Base-by-base conservation (phyloP, 2,888 invertebrate genomes). In the Yponomeuta evonymella region DNA sequence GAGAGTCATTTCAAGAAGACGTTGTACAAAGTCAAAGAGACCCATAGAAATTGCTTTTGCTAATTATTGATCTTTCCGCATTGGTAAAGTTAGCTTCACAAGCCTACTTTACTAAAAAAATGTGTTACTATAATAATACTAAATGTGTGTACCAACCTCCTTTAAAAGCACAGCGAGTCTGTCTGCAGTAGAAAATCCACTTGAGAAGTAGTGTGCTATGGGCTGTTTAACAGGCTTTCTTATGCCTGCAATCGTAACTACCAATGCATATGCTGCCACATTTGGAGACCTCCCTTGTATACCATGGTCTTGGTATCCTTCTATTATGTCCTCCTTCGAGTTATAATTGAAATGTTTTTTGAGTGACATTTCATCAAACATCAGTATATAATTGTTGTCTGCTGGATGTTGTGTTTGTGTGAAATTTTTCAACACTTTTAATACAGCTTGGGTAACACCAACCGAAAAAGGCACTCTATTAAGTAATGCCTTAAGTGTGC, bases 91-190 rank as follows among this genome's bases (percentile, higher is more conserved):
- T n/a, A n/a, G n/a, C n/a, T n/a, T n/a, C n/a, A n/a, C n/a, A n/a
- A n/a, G n/a, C n/a, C n/a, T n/a, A n/a, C n/a, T n/a, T n/a, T n/a
- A n/a, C n/a, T n/a, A n/a, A n/a, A n/a, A n/a, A n/a, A n/a, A n/a
- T n/a, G n/a, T n/a, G n/a, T n/a, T n/a, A n/a, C n/a, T n/a, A n/a
- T n/a, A n/a, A n/a, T 36, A 64, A 30, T 36, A 36, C 15, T 48
- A 48, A 66, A 48, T 48, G 29, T 48, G 15, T 66, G n/a, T 48
- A 29, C 12, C 23, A 48, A 74, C 74, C 74, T 72, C 72, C 73
- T 74, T 74, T 67, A 74, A 70, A 36, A 74, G 65, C 9, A 73
- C 72, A 30, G 72, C 71, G 5, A 73, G 69, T 48, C 73, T 69
- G 66, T 73, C 72, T 48, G 73, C 71, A 43, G 72, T 72, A 9